Evolutionary conservation across 1,140 invertebrate genomes (phyloP).

Genomic region (Solenopsis fugax): DNA sequence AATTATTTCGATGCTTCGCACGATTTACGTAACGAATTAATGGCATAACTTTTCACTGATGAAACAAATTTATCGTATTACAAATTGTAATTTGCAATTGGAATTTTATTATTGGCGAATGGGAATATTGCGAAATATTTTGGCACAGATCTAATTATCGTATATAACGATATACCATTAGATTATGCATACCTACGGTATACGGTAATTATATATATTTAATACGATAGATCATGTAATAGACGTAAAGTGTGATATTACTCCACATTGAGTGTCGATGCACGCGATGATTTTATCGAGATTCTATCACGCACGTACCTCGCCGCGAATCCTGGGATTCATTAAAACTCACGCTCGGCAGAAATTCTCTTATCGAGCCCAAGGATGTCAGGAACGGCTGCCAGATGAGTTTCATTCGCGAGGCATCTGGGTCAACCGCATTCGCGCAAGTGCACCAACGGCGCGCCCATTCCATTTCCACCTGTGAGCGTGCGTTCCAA

Average conservation of each 20-base stretch:
- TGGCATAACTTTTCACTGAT: background rate
- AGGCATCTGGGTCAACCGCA: conserved; percentile 77
- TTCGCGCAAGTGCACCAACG: conserved; percentile 71
- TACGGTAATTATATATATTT: conserved; percentile 1
- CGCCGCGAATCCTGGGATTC: conserved; percentile 1
- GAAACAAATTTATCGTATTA: background rate
- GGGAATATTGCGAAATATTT: background rate
- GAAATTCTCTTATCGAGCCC: conserved; percentile 70
- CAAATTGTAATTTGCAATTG: background rate
- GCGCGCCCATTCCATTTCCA: conserved; percentile 72
- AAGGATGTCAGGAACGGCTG: conserved; percentile 77
- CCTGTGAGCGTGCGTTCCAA: conserved; percentile 65
- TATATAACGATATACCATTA: background rate
- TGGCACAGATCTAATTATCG: background rate
- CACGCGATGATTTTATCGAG: conserved; percentile 20
- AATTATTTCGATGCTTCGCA: background rate
- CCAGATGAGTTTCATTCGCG: conserved; percentile 77
- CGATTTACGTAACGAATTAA: conserved; percentile 1
- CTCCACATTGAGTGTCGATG: background rate
- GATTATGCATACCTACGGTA: background rate
- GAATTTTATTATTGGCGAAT: background rate
- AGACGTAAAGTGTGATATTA: background rate
- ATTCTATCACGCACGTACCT: conserved; percentile 44
- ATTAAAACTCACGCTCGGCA: conserved; percentile 50
- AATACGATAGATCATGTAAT: background rate